These are phyloP conservation scores for Ennomos erosarius DNA, from an alignment of 2,888 invertebrate genomes.

Conservation along the genomic window DNA sequence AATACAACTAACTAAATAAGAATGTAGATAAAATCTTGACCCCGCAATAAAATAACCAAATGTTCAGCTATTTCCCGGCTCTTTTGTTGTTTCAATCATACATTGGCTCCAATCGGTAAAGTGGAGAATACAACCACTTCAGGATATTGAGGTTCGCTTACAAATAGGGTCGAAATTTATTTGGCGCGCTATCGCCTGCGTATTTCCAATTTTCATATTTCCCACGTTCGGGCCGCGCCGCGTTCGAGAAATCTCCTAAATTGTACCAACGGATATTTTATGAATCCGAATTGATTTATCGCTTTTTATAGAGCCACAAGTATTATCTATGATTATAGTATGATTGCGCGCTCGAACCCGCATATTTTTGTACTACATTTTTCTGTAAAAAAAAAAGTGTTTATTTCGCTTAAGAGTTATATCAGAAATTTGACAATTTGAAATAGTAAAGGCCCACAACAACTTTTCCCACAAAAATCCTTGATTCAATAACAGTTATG, in stretches of 20 bases:
- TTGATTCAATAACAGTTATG: conserved; percentile 40
- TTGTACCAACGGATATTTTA: conserved; percentile 72
- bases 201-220: conserved; percentile 83
- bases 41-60: conserved; percentile 40
- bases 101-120: conserved; percentile 43
- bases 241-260: conserved; percentile 63
- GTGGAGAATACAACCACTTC: conserved; percentile 49
- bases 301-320: conserved; percentile 37
- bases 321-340: conserved; percentile 24
- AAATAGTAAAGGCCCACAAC: conserved; percentile 23
- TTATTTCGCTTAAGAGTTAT: too few species aligned
- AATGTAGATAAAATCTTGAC: conserved; percentile 38
- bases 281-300: conserved; percentile 70
- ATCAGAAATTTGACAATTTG: conserved; percentile 14
- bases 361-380: conserved; percentile 11
- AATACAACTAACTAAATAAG: conserved; percentile 36
- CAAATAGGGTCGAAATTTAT: conserved; percentile 78
- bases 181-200: conserved; percentile 62
- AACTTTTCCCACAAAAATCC: conserved; percentile 33
- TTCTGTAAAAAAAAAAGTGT: conserved; percentile 2
- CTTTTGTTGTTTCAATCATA: conserved; percentile 52
- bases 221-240: conserved; percentile 59
- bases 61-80: conserved; percentile 30
- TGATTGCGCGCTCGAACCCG: conserved; percentile 17
- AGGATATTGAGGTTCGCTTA: conserved; percentile 61